phyloP scores from a whole-genome alignment of 2,113 vertebrate species.

The Marmota flaviventris region DNA sequence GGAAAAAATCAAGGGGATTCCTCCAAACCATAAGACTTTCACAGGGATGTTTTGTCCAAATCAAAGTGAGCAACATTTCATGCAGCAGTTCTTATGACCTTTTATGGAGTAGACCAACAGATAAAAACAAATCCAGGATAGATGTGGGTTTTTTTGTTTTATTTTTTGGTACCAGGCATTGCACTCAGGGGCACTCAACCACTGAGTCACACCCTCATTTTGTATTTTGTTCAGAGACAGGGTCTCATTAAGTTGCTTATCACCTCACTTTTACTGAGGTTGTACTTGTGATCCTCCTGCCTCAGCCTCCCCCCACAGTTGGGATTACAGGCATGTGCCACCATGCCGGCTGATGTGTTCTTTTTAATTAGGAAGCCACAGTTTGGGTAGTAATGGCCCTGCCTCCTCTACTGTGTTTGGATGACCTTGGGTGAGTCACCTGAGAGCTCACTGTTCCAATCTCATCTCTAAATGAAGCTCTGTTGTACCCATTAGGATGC shows the following conservation, averaged over 20 bases:
- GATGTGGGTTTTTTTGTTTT: neutral
- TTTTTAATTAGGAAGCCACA: neutral
- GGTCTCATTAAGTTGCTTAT: too few species aligned
- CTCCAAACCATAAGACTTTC: conserved; percentile 14
- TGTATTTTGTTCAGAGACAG: too few species aligned
- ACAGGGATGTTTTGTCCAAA: neutral
- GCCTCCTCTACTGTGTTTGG: neutral
- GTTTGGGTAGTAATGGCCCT: neutral
- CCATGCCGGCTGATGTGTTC: neutral
- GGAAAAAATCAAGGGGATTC: neutral
- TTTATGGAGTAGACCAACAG: neutral
- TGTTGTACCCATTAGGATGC: neutral
- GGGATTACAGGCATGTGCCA: too few species aligned
- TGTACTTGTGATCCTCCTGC: too few species aligned
- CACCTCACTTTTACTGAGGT: too few species aligned
- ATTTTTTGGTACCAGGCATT: too few species aligned
- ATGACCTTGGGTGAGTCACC: neutral
- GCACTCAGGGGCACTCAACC: too few species aligned
- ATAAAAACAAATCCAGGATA: too few species aligned
- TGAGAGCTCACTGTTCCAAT: neutral
- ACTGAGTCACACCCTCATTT: too few species aligned
- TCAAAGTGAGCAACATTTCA: neutral
- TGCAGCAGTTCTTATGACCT: neutral
- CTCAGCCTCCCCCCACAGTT: too few species aligned
- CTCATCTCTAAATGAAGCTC: neutral